A percentile compares a stretch with the other conserved stretches of the same genome.
phyloP scores from a whole-genome alignment of 2,113 vertebrate species.

The Irena cyanogastra region DNA sequence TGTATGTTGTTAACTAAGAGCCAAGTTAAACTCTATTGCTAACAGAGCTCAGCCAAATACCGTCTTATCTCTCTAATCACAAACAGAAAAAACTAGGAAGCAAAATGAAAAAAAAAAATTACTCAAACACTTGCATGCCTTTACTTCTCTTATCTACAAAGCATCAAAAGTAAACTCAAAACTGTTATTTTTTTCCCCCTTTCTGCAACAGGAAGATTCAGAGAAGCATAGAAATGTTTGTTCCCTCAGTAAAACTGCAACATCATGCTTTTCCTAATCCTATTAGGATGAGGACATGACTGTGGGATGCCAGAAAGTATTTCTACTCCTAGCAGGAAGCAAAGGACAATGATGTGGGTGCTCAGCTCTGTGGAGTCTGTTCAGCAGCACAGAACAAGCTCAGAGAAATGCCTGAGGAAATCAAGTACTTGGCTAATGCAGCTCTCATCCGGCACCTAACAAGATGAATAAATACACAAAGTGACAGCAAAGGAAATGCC shows the following conservation, averaged over 20 bases:
- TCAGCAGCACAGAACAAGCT: not conserved
- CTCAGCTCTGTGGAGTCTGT: not conserved
- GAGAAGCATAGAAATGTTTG: not conserved
- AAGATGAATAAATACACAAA: not conserved
- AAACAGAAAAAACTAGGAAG: not conserved
- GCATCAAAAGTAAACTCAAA: not conserved
- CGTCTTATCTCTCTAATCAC: not conserved
- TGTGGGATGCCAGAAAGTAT: not conserved
- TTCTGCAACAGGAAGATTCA: not conserved
- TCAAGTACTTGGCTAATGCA: not conserved
- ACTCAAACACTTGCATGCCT: not conserved
- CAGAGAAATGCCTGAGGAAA: not conserved
- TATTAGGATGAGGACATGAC: not conserved
- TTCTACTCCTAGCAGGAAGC: not conserved
- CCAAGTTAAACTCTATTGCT: not conserved
- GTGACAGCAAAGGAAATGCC: slow-evolving; percentile 1
- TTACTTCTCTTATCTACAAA: not conserved
- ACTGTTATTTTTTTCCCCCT: not conserved
- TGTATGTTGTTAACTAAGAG: not conserved
- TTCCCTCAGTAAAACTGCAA: not conserved
- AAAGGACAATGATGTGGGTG: not conserved
- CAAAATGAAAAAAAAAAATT: not conserved
- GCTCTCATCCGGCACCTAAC: not conserved
- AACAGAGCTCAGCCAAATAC: not conserved
- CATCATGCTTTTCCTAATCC: not conserved